Conservation (phyloP, 2,797 vertebrate species). For the Propithecus perrieri region DNA sequence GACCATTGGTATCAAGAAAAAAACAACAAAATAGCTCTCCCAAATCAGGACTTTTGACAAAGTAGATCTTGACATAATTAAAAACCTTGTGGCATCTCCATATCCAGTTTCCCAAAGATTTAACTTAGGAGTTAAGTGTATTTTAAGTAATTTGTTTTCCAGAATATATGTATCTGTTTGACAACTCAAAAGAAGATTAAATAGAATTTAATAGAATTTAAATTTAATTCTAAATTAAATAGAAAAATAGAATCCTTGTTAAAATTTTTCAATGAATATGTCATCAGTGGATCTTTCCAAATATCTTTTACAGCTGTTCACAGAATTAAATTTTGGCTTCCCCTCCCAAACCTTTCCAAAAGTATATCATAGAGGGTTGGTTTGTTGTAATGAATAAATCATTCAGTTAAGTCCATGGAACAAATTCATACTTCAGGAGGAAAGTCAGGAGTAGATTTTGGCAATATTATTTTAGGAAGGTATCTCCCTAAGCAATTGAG, state of each 20-base stretch:
- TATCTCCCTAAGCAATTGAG: constrained; percentile 70
- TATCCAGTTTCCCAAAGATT: constrained; percentile 10
- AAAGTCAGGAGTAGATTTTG: constrained; percentile 74
- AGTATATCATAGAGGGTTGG: background rate
- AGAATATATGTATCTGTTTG: background rate
- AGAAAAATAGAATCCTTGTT: background rate
- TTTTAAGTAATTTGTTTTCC: constrained; percentile 55
- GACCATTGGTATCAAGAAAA: background rate
- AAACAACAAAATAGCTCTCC: background rate
- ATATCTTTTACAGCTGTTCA: constrained; percentile 29
- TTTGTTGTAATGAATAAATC: constrained; percentile 47
- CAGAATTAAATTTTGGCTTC: constrained; percentile 5
- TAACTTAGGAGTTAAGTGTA: background rate
- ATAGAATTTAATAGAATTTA: background rate
- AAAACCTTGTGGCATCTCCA: background rate
- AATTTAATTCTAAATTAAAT: background rate
- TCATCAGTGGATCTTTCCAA: constrained; percentile 26
- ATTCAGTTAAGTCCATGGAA: background rate
- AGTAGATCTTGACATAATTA: background rate
- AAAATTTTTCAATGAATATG: background rate
- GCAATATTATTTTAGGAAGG: constrained; percentile 74
- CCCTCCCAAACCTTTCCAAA: background rate
- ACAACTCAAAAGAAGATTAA: background rate
- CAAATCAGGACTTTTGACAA: background rate
- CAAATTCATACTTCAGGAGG: constrained; percentile 30